These are phyloP conservation scores for Chamaetylas fuelleborni DNA, from an alignment of 2,113 vertebrate genomes.

Conservation along the genomic window DNA sequence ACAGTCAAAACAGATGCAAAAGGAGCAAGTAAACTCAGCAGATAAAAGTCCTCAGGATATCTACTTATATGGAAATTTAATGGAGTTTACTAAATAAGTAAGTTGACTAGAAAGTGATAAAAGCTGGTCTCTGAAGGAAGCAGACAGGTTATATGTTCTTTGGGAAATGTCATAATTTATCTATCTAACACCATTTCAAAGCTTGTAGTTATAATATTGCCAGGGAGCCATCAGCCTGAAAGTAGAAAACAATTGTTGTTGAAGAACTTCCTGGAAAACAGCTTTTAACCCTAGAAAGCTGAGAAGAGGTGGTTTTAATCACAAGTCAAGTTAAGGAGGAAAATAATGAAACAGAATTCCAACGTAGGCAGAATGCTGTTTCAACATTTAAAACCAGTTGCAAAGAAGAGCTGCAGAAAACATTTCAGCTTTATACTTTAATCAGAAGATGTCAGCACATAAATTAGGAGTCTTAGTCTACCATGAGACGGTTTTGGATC, in stretches of 20 bases:
- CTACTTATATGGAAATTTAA: background rate
- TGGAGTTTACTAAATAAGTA: background rate
- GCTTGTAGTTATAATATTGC: background rate
- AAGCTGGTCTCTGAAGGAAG: conserved; percentile 1
- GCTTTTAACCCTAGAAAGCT: background rate
- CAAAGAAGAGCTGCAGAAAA: background rate
- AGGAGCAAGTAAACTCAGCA: background rate
- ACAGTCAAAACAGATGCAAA: background rate
- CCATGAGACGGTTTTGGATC: background rate
- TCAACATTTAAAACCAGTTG: background rate
- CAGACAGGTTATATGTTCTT: background rate
- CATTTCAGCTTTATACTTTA: background rate
- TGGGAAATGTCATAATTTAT: background rate
- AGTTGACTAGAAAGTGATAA: background rate
- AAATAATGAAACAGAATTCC: background rate
- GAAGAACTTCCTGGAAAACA: background rate
- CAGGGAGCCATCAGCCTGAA: background rate
- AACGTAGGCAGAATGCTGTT: background rate
- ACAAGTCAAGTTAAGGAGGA: background rate
- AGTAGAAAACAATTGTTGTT: background rate
- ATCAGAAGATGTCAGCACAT: background rate
- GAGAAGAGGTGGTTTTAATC: background rate
- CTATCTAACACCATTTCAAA: background rate
- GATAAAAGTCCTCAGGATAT: background rate
- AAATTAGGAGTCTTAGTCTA: background rate